Base-by-base conservation (phyloP, 2,888 invertebrate species). In the Lasioglossum pauxillum region DNA sequence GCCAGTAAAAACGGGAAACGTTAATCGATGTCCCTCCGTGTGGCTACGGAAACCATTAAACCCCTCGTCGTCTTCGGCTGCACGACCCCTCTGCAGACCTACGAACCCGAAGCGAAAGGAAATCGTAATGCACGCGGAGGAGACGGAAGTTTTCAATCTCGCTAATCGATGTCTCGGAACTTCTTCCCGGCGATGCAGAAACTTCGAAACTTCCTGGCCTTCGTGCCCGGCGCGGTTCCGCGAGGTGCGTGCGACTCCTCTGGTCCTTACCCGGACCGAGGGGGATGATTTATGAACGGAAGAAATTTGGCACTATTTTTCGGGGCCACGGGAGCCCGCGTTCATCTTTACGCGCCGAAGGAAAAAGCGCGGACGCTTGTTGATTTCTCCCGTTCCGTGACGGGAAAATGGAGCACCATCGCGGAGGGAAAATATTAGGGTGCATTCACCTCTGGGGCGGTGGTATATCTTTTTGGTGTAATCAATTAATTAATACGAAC, bases 91-190 rank as follows among this genome's bases (percentile, higher is more conserved):
- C 35, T 0, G 67, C 64, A 27, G 7, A 19, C 31, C 19, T 1
- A 16, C 67, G 35, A 44, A 19, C 35, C 69, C n/a, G 35, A 16
- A 1, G 16, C 27, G 38, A 64, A 57, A 46, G 71, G 69, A 57
- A 88, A 84, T 81, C 82, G 88, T 88, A 88, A 89, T 86, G 84
- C 80, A 79, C 79, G 80, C 82, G 67, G 75, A 49, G 60, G 44
- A 71, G 76, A 80, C 83, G 89, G 84, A 89, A 90, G 89, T 90
- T 89, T 89, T 90, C 89, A 90, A 90, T 90, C 89, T 90, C 82
- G 80, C 84, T 90, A 90, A 88, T 89, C 88, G 89, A 88, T 88
- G 88, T 88, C 89, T 88, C 82, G 85, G 84, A 90, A 90, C 88
- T 90, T 90, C 86, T 82, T 80, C 82, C 83, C 23, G 74, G 73